phyloP scores from a whole-genome alignment of 2,888 invertebrate genomes.

The Trissolcus brochymenae region DNA sequence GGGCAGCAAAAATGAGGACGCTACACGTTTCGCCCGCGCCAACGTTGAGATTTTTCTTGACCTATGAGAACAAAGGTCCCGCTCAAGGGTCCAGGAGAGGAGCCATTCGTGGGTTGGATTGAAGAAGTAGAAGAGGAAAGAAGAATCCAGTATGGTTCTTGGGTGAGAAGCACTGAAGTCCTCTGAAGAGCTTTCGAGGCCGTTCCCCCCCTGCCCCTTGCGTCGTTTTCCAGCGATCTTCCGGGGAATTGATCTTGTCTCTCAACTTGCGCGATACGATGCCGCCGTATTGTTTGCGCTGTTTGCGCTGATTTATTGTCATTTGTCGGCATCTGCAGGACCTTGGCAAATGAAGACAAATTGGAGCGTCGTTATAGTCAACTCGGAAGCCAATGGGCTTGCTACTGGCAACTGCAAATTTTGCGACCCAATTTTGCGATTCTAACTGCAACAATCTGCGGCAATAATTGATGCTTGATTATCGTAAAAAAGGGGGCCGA shows the following conservation, averaged over 20 bases:
- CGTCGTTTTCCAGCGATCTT: slow-evolving; percentile 15
- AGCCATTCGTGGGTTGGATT: slow-evolving; percentile 55
- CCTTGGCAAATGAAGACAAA: slow-evolving; percentile 10
- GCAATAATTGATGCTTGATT: slow-evolving; percentile 8
- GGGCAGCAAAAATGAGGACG: slow-evolving; percentile 23
- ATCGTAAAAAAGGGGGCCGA: not conserved
- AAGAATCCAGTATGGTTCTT: slow-evolving; percentile 68
- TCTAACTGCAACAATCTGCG: slow-evolving; percentile 3
- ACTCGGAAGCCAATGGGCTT: not conserved
- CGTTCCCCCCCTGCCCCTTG: slow-evolving; percentile 8
- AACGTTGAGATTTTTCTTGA: slow-evolving; percentile 59
- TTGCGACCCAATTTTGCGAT: not conserved
- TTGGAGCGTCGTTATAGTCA: not conserved
- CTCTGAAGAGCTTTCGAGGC: slow-evolving; percentile 68
- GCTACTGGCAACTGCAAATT: not conserved
- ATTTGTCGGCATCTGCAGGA: slow-evolving; percentile 1
- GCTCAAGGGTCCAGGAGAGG: slow-evolving; percentile 56
- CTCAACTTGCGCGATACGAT: slow-evolving; percentile 5
- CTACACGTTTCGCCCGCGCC: slow-evolving; percentile 31
- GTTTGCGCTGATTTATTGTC: slow-evolving; percentile 7
- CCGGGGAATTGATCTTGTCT: slow-evolving; percentile 24
- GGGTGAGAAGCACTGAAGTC: slow-evolving; percentile 68
- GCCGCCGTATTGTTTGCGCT: slow-evolving; percentile 1
- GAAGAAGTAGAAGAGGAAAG: slow-evolving; percentile 62
- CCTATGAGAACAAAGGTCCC: slow-evolving; percentile 64